Conservation (phyloP, 2,113 vertebrate species). For the Lophochroa leadbeateri region DNA sequence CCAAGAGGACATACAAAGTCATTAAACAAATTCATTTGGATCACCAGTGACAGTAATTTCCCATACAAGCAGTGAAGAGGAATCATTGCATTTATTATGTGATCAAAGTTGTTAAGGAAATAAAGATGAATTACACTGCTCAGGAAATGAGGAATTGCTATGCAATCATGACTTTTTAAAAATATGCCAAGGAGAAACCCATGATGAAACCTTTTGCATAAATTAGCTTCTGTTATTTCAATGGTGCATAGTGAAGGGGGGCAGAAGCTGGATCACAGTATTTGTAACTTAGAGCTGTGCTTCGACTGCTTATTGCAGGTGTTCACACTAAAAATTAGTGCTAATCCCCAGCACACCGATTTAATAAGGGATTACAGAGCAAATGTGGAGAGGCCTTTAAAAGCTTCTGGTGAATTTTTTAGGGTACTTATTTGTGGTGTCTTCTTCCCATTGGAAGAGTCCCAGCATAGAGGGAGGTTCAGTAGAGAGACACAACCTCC, state of each 20-base stretch:
- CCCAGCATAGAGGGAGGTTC: neutral
- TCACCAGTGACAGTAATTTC: conserved; percentile 20
- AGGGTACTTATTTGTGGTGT: neutral
- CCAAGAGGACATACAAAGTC: neutral
- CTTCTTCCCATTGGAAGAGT: neutral
- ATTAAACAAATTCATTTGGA: conserved; percentile 14
- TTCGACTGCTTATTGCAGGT: neutral
- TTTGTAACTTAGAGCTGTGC: neutral
- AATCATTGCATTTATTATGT: conserved; percentile 11
- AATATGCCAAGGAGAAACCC: conserved; percentile 34
- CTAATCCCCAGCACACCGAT: neutral
- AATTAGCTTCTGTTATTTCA: conserved; percentile 28
- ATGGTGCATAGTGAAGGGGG: neutral
- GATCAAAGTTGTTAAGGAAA: conserved; percentile 43
- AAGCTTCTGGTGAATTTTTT: neutral
- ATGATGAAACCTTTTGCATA: conserved; percentile 40
- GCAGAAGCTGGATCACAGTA: neutral
- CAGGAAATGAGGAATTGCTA: conserved; percentile 33
- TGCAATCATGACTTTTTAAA: conserved; percentile 49
- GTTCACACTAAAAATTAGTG: neutral
- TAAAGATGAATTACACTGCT: conserved; percentile 35
- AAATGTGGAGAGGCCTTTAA: neutral
- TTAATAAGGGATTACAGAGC: neutral
- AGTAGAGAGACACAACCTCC: neutral
- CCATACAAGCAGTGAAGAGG: neutral